phyloP scores from a whole-genome alignment of 2,888 invertebrate genomes.

The Pegoplata infirma region DNA sequence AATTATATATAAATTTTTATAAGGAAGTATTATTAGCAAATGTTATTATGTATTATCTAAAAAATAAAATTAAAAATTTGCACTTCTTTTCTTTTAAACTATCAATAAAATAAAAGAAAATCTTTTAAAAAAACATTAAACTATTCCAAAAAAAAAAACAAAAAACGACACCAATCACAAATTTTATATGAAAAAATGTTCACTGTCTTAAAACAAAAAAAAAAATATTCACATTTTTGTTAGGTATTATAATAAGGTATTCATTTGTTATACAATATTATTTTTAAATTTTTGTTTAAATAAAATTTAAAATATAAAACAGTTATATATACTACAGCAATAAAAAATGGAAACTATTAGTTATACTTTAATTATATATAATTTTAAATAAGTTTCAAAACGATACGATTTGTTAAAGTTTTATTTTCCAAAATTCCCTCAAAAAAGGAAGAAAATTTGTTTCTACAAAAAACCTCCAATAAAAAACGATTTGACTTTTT shows the following conservation, averaged over 20 bases:
- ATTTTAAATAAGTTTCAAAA: slow-evolving; percentile 49
- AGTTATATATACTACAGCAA: not conserved
- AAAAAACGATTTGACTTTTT: slow-evolving; percentile 24
- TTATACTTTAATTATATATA: slow-evolving; percentile 36
- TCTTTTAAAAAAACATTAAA: not conserved
- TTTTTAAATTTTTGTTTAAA: slow-evolving; percentile 42
- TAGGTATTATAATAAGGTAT: too few species aligned
- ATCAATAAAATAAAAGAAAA: not conserved
- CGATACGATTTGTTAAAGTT: slow-evolving; percentile 37
- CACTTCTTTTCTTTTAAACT: slow-evolving; percentile 5
- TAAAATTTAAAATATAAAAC: slow-evolving; percentile 48
- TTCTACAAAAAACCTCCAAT: slow-evolving; percentile 16
- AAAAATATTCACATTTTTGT: not conserved
- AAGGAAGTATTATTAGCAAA: slow-evolving; percentile 59
- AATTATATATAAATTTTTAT: slow-evolving; percentile 27
- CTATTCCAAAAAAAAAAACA: not conserved
- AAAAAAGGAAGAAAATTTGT: slow-evolving; percentile 7
- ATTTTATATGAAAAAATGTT: too few species aligned
- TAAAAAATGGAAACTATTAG: slow-evolving; percentile 39
- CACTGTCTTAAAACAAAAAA: not conserved
- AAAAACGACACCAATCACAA: too few species aligned
- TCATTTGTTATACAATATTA: slow-evolving; percentile 39
- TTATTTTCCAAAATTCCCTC: not conserved
- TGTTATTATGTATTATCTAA: slow-evolving; percentile 53
- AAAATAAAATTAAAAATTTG: slow-evolving; percentile 5